phyloP scores from a whole-genome alignment of 2,888 invertebrate species.

The Exocentrus adspersus region DNA sequence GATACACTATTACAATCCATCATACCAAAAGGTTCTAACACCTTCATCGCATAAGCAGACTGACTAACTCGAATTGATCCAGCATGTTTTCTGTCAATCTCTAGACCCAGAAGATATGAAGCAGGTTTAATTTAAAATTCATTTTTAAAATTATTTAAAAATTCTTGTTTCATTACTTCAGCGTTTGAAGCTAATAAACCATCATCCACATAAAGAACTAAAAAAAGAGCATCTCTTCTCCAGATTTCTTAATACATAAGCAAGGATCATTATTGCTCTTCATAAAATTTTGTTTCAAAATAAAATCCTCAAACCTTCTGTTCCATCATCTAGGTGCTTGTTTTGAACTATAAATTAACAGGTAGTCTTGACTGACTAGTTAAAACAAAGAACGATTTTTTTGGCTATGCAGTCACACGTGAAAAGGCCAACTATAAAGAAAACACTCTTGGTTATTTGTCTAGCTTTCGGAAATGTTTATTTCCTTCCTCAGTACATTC shows the following conservation, averaged over 20 bases:
- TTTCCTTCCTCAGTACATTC: too few species aligned
- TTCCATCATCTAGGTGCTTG: constrained; percentile 26
- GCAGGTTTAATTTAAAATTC: constrained; percentile 27
- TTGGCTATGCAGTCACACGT: too few species aligned
- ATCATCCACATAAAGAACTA: constrained; percentile 22
- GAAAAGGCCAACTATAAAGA: too few species aligned
- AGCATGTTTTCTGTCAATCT: constrained; percentile 13
- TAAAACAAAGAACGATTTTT: too few species aligned
- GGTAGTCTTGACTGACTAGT: too few species aligned
- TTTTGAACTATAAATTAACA: constrained; percentile 23
- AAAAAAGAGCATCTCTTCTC: constrained; percentile 6
- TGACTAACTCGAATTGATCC: too few species aligned
- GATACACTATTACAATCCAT: constrained; percentile 3
- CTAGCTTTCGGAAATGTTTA: too few species aligned
- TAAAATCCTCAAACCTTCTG: background rate
- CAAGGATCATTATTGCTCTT: constrained; percentile 10
- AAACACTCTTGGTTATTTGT: too few species aligned
- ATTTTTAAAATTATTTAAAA: constrained; percentile 6
- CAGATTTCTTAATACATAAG: constrained; percentile 9
- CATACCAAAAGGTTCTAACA: too few species aligned
- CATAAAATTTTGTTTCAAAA: too few species aligned
- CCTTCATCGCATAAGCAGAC: constrained; percentile 11
- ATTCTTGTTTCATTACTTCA: background rate
- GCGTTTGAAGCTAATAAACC: constrained; percentile 20
- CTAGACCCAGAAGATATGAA: constrained; percentile 19